Evolutionary conservation across 1,140 invertebrate genomes (phyloP).

Genomic region (Bicyclus anynana): DNA sequence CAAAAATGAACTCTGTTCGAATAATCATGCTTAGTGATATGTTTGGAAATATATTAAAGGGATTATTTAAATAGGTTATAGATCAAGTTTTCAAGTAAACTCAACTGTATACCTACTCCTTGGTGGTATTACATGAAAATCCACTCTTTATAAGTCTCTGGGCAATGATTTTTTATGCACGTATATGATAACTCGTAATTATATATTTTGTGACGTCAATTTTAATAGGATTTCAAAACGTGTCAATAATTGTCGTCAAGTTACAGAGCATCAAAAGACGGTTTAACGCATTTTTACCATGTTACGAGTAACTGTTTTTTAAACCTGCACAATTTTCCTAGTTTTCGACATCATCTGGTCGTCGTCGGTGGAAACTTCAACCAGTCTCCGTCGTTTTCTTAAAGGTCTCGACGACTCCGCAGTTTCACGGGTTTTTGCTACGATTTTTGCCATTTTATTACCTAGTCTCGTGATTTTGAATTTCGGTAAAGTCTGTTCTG

Average conservation of each 20-base stretch:
- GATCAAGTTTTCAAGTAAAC: no score
- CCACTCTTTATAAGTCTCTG: no score
- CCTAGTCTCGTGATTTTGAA: conserved; percentile 79
- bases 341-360: conserved; percentile 71
- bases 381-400: conserved; percentile 78
- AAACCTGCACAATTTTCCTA: conserved; percentile 73
- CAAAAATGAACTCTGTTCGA: conserved; percentile 46
- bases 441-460: conserved; percentile 76
- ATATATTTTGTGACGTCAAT: no score
- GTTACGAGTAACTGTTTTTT: no score
- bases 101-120: no score
- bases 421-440: conserved; percentile 61
- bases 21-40: conserved; percentile 67
- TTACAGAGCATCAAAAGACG: no score
- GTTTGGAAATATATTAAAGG: conserved; percentile 41
- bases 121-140: no score
- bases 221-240: no score
- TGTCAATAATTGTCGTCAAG: no score
- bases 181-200: no score
- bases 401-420: conserved; percentile 78
- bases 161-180: no score
- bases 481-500: conserved; percentile 77
- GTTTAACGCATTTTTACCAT: no score
- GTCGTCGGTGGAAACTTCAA: conserved; percentile 68
- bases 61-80: conserved; percentile 10